These are phyloP conservation scores for Mus minutoides DNA, from an alignment of 2,797 vertebrate genomes.

Conservation along the genomic window DNA sequence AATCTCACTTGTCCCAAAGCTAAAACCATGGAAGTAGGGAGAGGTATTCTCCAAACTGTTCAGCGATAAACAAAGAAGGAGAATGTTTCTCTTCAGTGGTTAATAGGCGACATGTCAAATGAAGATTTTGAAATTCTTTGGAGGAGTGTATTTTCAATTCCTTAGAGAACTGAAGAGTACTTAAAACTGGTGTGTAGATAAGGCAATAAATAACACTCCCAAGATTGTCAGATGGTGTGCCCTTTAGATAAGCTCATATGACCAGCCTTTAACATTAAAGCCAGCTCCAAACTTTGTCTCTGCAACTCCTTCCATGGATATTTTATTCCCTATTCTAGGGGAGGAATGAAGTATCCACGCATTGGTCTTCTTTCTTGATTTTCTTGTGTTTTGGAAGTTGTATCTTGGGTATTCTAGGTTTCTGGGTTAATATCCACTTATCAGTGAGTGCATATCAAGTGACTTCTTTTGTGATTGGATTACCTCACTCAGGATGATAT, in stretches of 20 bases:
- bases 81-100: neutral
- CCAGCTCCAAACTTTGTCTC: too few relatives aligned
- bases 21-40: neutral
- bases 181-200: neutral
- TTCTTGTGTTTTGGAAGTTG: too few relatives aligned
- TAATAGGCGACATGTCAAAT: neutral
- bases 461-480: too few relatives aligned
- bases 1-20: neutral
- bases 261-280: neutral
- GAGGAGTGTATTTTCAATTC: neutral
- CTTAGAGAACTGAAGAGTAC: neutral
- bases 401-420: too few relatives aligned
- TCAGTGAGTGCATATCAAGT: too few relatives aligned
- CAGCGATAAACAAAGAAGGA: neutral
- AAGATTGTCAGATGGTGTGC: neutral
- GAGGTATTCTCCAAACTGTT: neutral
- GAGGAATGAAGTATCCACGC: too few relatives aligned
- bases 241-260: neutral
- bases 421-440: too few relatives aligned
- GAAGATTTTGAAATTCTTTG: neutral
- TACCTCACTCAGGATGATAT: too few relatives aligned
- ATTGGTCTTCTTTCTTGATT: too few relatives aligned
- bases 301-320: too few relatives aligned
- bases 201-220: neutral
- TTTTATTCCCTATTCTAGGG: too few relatives aligned